phyloP scores from a whole-genome alignment of 2,113 vertebrate genomes.

The Microcebus lehilahytsara region DNA sequence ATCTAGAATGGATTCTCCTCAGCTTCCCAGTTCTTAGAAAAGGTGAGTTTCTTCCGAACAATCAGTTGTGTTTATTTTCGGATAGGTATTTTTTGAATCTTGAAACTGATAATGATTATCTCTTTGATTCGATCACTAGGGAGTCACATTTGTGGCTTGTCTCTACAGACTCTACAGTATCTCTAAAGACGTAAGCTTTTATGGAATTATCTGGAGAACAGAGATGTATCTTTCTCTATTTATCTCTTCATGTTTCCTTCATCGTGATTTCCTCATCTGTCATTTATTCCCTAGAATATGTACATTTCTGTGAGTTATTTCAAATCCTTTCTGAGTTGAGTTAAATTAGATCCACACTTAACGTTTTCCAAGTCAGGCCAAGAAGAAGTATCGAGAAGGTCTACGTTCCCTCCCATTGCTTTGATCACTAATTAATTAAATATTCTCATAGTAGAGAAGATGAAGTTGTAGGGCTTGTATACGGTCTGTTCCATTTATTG shows the following conservation, averaged over 20 bases:
- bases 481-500: background rate
- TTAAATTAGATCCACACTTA: background rate
- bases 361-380: background rate
- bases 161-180: background rate
- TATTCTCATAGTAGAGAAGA: background rate
- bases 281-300: background rate
- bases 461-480: background rate
- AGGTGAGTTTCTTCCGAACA: background rate
- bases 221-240: background rate
- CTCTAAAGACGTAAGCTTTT: background rate
- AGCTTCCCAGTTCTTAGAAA: background rate
- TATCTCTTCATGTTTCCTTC: background rate
- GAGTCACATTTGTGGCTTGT: background rate
- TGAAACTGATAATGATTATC: background rate
- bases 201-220: background rate
- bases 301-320: background rate
- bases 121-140: background rate
- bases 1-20: background rate
- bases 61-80: background rate
- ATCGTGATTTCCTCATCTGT: background rate
- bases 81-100: background rate
- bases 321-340: background rate
- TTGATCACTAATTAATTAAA: background rate
- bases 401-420: background rate
- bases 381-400: background rate